Evolutionary conservation across 2,797 vertebrate species (phyloP), one percentile per base, ranked within the genome.

Genomic region (Gallirallus australis): DNA sequence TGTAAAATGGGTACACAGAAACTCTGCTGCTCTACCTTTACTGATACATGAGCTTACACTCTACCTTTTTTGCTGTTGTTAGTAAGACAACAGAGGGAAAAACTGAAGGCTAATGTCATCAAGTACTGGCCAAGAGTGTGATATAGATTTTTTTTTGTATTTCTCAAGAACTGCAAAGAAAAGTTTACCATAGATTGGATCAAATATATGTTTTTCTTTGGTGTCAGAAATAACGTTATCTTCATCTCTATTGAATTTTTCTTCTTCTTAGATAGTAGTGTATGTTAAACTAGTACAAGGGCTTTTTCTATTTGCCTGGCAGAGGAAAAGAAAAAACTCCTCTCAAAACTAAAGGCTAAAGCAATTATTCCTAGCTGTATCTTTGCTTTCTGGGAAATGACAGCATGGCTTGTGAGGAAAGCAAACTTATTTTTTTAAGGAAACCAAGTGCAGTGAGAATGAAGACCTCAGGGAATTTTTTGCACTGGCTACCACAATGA

Each of bases 11-110:
- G 91, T 82, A 65, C 86, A 61, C 8, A 69, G 85, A 82, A 95
- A 93, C 80, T 93, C 73, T 91, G 86, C 73, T 86, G 3, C 40
- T 95, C 87, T 50, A 28, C 79, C 80, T 91, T 91, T 89, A 78
- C 72, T 69, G 91, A 60, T 66, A 57, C 69, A 37, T 11, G 63
- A 73, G 31, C 86, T 80, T 72, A 71, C 35, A 25, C 45, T 37
- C 83, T 68, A n/a, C 80, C 50, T 75, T 57, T 81, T 81, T 84
- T 94, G 17, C 35, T 89, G 83, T 61, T 86, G 86, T 96, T 95
- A 94, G 86, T 30, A 56, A 84, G 93, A 92, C 75, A 97, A 94
- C 48, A 87, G 93, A 94, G 92, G 66, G 85, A 76, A 94, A 96
- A 97, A 88, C 66, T 70, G 77, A 94, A 89, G 28, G 42, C 65